Base-by-base conservation (phyloP, 2,797 vertebrate species). In the Lemur catta region DNA sequence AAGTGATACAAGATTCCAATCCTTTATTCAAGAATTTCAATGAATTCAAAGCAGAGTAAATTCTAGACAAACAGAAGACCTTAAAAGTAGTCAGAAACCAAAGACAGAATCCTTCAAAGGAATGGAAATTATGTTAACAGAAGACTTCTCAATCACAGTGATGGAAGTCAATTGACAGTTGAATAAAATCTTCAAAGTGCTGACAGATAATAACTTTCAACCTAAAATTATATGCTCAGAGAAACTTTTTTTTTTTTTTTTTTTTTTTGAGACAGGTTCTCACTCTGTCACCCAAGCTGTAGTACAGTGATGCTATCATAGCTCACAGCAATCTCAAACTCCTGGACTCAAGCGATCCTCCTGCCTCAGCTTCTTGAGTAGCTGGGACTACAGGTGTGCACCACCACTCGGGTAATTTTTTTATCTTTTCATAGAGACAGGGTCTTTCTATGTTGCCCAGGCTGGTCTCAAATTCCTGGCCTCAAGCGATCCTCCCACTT, bases 81-180 rank as follows among this genome's bases (percentile, higher is more conserved):
- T 81, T 85, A 57, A 10, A 84, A 75, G 59, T 59, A 57, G 59
- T 30, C 50, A 75, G 22, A 91, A 87, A 84, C 12, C 78, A 80
- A 93, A 84, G 63, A 80, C 24, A 24, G 38, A 48, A 93, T 72
- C 26, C 59, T 88, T 93, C 28, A 76, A 85, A 97, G 52, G 33
- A 59, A 22, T 91, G 52, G 71, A 82, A 84, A 76, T 87, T 20
- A 46, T 80, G 17, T 26, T 63, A 46, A 80, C 43, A 55, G 24
- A 67, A 90, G 75, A 69, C 52, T n/a, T 87, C 46, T 91, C n/a
- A 35, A 41, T 41, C 50, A n/a, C 33, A 78, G 43, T 14, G 59
- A 89, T 2, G 20, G 59, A 55, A 35, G 63, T 65, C 46, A 50
- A n/a, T n/a, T 7, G 50, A 52, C 35, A 69, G 55, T 43, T 52